Evolutionary conservation across 2,113 vertebrate genomes (phyloP).

Genomic region (Oreochromis aureus): DNA sequence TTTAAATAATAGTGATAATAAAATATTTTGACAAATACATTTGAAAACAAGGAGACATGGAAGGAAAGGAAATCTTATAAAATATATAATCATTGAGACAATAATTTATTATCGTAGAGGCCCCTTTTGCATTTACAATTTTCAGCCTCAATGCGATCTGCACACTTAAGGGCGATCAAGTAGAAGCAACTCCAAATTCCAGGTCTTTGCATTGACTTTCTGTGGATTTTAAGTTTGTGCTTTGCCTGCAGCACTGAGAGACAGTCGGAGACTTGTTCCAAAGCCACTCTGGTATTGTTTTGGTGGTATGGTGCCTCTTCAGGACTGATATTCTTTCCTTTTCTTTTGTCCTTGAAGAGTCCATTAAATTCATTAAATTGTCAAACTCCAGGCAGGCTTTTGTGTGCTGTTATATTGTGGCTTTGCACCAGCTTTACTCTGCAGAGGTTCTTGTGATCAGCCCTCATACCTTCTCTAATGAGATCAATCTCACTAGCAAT

Average conservation of each 20-base stretch:
- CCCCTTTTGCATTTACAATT: background rate
- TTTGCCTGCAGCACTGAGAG: background rate
- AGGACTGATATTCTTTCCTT: background rate
- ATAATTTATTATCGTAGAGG: background rate
- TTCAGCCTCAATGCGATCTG: background rate
- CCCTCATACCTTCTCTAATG: background rate
- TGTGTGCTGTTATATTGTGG: background rate
- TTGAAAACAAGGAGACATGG: background rate
- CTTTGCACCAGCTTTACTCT: background rate
- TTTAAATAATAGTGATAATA: background rate
- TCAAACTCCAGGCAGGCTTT: background rate
- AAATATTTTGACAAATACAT: background rate
- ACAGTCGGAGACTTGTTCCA: background rate
- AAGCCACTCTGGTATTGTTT: background rate
- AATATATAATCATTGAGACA: background rate
- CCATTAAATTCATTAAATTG: background rate
- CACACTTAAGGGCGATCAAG: background rate
- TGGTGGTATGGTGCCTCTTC: background rate
- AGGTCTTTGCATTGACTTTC: background rate
- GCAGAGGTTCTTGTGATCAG: background rate
- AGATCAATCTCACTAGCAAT: background rate
- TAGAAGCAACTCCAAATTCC: background rate
- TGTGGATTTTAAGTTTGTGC: background rate
- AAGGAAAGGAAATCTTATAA: background rate
- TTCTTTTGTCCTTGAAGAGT: background rate